Base-by-base conservation (phyloP, 2,113 vertebrate genomes). In the Sphyrna mokarran region DNA sequence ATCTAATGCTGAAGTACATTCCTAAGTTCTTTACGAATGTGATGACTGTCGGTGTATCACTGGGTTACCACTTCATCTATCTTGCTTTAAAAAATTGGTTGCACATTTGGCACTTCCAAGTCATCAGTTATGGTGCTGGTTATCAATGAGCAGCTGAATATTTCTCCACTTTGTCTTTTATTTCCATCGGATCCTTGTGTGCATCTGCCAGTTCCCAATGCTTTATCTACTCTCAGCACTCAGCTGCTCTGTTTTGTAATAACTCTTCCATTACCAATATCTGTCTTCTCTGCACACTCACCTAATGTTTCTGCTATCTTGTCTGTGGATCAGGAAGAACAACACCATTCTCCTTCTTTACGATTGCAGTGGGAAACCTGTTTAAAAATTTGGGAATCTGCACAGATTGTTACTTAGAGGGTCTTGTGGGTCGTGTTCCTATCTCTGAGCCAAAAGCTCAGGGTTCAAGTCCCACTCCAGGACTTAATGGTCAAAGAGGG, bases 341-440 rank as follows among this genome's bases (percentile, higher is more conserved):
- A 94, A 16, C n/a, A 94, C n/a, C 40, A 37, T 94, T 40, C 63
- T 69, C 61, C 2, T 43, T 66, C 63, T 94, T 94, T 63, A 22
- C 2, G 63, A 94, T 6, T 40, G 91, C 58, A 23, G 91, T 40
- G 91, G 63, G 66, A n/a, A 66, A 66, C 11, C 14, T 40, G 33
- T 20, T 89, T 68, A 93, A 40, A 68, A 94, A 94, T 40, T 94
- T 94, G 63, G 58, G 91, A 33, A 94, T 94, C 63, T 8, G 37
- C 48, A 54, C 54, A 63, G 63, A 63, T 63, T 63, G 10, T 14
- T 63, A 63, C 63, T 63, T 63, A 13, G 63, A 14, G 14, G 63
- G 63, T 63, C 63, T 63, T 63, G 63, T 63, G 63, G 63, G 63
- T 63, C 1, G 63, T 13, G 10, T 63, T 14, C 63, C 63, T 63